Conservation (phyloP, 1,140 invertebrate genomes). For the Chymomyza costata region DNA sequence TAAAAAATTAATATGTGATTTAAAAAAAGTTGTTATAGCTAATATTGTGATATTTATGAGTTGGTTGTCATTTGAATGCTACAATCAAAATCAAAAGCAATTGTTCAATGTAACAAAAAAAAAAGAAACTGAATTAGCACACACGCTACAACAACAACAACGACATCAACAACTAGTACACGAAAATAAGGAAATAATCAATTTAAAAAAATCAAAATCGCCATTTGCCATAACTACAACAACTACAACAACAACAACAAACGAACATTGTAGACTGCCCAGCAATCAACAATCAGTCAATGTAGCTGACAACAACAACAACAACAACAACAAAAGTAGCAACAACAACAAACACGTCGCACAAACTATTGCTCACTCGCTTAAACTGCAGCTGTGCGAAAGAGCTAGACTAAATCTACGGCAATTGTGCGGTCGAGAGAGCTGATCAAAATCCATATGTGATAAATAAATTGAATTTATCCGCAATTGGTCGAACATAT, state of each 20-base stretch:
- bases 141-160: constrained; percentile 29
- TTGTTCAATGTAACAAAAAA: constrained; percentile 18
- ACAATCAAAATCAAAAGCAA: constrained; percentile 26
- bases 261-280: constrained; percentile 28
- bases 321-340: constrained; percentile 3
- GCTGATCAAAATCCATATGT: constrained; percentile 69
- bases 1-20: too few species aligned
- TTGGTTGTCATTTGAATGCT: too few species aligned
- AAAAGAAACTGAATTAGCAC: constrained; percentile 49
- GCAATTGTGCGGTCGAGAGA: constrained; percentile 9
- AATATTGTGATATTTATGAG: too few species aligned
- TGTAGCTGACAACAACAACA: constrained; percentile 34
- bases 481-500: constrained; percentile 70
- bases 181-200: constrained; percentile 73
- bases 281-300: constrained; percentile 60
- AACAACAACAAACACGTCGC: background rate
- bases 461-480: constrained; percentile 75
- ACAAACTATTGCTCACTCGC: background rate
- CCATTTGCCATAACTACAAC: constrained; percentile 54
- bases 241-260: constrained; percentile 1
- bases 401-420: constrained; percentile 5
- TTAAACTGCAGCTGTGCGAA: background rate
- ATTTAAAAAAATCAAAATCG: constrained; percentile 74
- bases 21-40: too few species aligned
- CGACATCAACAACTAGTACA: constrained; percentile 33